Evolutionary conservation across 1,140 invertebrate species (phyloP).

Genomic region (Nixonia krombeini): DNA sequence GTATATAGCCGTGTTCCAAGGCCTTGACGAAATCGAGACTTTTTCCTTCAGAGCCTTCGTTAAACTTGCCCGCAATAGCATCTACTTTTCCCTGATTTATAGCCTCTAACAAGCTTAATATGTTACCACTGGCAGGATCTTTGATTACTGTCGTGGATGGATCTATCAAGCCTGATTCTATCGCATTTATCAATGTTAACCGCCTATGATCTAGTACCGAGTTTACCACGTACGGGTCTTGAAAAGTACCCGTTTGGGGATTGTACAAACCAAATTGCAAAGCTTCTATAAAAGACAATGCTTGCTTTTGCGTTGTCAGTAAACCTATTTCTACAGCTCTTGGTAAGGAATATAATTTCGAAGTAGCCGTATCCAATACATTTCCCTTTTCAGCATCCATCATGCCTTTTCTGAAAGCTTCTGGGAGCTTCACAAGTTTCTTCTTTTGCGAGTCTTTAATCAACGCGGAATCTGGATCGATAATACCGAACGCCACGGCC

Average conservation of each 20-base stretch:
- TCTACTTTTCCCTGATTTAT: constrained; percentile 85
- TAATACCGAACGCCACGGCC: constrained; percentile 83
- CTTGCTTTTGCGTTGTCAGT: constrained; percentile 81
- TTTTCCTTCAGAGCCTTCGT: constrained; percentile 76
- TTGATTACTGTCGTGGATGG: constrained; percentile 87
- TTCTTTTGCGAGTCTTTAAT: constrained; percentile 89
- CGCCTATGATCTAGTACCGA: constrained; percentile 78
- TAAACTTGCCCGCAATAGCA: constrained; percentile 79
- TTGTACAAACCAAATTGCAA: constrained; percentile 88
- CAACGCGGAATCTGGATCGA: constrained; percentile 89
- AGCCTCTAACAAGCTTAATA: constrained; percentile 83
- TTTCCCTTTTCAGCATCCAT: constrained; percentile 90
- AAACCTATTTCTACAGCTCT: constrained; percentile 84
- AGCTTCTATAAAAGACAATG: constrained; percentile 85
- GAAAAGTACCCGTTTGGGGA: constrained; percentile 82
- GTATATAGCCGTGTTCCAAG: constrained; percentile 86
- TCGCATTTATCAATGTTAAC: constrained; percentile 82
- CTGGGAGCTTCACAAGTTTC: constrained; percentile 85
- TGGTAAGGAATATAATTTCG: constrained; percentile 81
- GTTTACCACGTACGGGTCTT: constrained; percentile 83
- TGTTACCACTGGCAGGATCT: constrained; percentile 82
- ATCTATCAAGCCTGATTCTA: constrained; percentile 85
- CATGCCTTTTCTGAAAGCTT: constrained; percentile 88
- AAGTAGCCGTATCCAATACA: constrained; percentile 85
- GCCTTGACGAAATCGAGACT: constrained; percentile 89